Evolutionary conservation across 2,888 invertebrate genomes (phyloP).

Genomic region (Dolichomitus sp.): DNA sequence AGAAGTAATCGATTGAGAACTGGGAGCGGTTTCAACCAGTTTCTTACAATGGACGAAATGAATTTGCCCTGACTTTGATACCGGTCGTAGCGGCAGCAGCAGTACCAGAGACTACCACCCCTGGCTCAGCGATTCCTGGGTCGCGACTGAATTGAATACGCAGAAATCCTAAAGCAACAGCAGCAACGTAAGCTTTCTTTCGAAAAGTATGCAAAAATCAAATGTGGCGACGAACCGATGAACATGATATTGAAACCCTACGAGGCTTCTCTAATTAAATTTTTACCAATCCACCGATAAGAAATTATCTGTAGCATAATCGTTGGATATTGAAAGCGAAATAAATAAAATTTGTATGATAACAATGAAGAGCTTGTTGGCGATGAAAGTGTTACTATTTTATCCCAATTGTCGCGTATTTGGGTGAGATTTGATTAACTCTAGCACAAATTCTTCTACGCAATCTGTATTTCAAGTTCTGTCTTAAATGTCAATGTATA

Average conservation of each 20-base stretch:
- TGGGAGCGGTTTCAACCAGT: conserved; percentile 46
- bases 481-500: too few species aligned
- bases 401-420: not conserved
- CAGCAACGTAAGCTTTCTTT: conserved; percentile 24
- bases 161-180: conserved; percentile 37
- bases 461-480: not conserved
- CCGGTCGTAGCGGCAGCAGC: conserved; percentile 1
- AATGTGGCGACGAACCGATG: not conserved
- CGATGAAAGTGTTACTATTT: too few species aligned
- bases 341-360: not conserved
- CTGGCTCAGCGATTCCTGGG: conserved; percentile 53
- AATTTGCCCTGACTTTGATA: conserved; percentile 46
- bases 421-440: too few species aligned
- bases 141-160: conserved; percentile 38
- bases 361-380: too few species aligned
- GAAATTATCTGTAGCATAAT: not conserved
- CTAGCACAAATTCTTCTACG: too few species aligned
- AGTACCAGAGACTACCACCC: conserved; percentile 25
- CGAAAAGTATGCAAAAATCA: conserved; percentile 36
- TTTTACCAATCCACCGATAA: not conserved
- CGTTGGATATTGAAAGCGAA: not conserved
- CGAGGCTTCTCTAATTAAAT: not conserved
- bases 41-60: conserved; percentile 50
- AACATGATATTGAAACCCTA: not conserved
- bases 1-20: conserved; percentile 43